Conservation (phyloP, 92 coral and sea anemone species). For the Palythoa caribaeorum region DNA sequence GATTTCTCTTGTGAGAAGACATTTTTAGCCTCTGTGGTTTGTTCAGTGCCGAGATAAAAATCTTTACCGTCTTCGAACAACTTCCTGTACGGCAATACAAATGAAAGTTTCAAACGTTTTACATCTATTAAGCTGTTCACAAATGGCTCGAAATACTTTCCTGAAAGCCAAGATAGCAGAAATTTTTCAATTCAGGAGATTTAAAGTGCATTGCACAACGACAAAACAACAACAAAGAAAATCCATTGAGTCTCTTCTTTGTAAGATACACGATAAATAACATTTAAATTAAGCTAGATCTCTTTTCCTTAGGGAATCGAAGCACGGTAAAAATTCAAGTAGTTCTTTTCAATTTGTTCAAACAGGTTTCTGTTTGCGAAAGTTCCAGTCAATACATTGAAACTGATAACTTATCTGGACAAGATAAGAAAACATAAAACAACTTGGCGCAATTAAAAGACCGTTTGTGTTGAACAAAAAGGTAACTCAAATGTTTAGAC, state of each 20-base stretch:
- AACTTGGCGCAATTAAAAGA: not conserved
- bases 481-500: conserved; percentile 3
- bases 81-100: conserved; percentile 25
- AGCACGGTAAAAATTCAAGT: not conserved
- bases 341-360: not conserved
- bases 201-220: not conserved
- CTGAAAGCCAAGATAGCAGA: not conserved
- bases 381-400: not conserved
- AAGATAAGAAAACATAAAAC: conserved; percentile 18
- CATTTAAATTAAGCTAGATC: not conserved
- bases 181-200: not conserved
- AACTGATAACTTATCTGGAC: conserved; percentile 21
- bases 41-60: not conserved
- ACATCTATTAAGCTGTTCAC: not conserved
- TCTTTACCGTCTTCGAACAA: conserved; percentile 1
- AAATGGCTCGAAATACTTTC: not conserved
- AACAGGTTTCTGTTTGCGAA: not conserved
- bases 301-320: not conserved
- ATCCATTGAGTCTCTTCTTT: not conserved
- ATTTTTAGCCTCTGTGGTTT: conserved; percentile 26
- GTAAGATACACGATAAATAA: not conserved
- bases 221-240: not conserved
- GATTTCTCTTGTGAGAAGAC: not conserved
- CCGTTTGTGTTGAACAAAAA: conserved; percentile 38
- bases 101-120: not conserved